phyloP scores from a whole-genome alignment of 2,888 invertebrate species.

The Achlya flavicornis region DNA sequence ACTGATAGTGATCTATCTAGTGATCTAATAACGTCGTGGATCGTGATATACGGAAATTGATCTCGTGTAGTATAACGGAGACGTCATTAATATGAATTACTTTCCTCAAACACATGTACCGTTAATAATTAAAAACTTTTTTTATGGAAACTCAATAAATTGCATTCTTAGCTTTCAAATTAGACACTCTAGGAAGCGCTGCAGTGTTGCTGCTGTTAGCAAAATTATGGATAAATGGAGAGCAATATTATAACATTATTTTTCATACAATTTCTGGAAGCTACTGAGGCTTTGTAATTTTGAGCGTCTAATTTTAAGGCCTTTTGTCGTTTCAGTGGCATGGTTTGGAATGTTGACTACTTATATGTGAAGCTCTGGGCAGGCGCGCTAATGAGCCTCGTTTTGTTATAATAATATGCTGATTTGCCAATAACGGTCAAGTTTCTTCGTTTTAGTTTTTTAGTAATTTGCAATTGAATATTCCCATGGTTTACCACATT shows the following conservation, averaged over 20 bases:
- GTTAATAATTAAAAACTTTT: too few relatives aligned
- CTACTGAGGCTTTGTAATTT: too few relatives aligned
- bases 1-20: slow-evolving; percentile 40
- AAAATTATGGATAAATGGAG: too few relatives aligned
- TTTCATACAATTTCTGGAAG: too few relatives aligned
- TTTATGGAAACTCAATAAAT: too few relatives aligned
- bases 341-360: slow-evolving; percentile 15
- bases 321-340: not conserved
- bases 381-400: not conserved
- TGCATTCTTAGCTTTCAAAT: too few relatives aligned
- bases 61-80: slow-evolving; percentile 33
- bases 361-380: slow-evolving; percentile 10
- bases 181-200: too few relatives aligned
- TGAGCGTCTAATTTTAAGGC: too few relatives aligned
- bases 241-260: too few relatives aligned
- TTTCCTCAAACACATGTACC: too few relatives aligned
- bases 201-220: too few relatives aligned
- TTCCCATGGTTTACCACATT: not conserved
- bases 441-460: not conserved
- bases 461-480: not conserved
- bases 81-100: slow-evolving; percentile 13
- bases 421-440: not conserved
- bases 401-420: not conserved
- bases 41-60: slow-evolving; percentile 42
- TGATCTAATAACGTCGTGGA: slow-evolving; percentile 37